Conservation (phyloP, 2,888 invertebrate genomes). For the Eupelmus urozonus region DNA sequence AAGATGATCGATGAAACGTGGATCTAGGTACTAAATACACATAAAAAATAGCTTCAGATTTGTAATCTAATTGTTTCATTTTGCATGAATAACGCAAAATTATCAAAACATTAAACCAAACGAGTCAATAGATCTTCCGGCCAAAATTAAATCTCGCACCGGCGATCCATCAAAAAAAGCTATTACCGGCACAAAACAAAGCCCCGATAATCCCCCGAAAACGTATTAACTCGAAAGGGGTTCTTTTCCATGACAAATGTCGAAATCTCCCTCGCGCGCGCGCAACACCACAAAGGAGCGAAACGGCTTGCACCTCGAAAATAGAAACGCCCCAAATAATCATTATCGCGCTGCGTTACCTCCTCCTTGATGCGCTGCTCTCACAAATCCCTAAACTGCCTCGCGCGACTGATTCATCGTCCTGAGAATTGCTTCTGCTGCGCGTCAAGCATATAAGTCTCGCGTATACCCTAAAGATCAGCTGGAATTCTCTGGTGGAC, state of each 20-base stretch:
- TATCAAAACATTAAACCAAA: no score
- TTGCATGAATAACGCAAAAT: no score
- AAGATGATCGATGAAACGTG: conserved; percentile 27
- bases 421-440: conserved; percentile 65
- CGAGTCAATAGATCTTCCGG: no score
- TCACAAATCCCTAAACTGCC: conserved; percentile 5
- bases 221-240: conserved; percentile 6
- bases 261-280: not conserved
- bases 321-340: not conserved
- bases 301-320: not conserved
- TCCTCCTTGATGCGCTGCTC: not conserved
- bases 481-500: conserved; percentile 63
- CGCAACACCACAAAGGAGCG: not conserved
- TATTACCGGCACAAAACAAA: conserved; percentile 7
- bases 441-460: conserved; percentile 58
- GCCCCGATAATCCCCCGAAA: not conserved
- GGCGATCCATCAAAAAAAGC: conserved; percentile 17
- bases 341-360: not conserved
- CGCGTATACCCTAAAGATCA: no score
- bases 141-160: no score
- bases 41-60: not conserved
- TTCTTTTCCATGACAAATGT: conserved; percentile 31
- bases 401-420: conserved; percentile 68
- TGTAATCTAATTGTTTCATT: not conserved
- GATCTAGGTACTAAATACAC: conserved; percentile 11